Percentiles rank a stretch among this genome's conserved stretches.
These are phyloP conservation scores for Drosophila koepferae DNA, from an alignment of 2,888 invertebrate species.

Conservation along the genomic window DNA sequence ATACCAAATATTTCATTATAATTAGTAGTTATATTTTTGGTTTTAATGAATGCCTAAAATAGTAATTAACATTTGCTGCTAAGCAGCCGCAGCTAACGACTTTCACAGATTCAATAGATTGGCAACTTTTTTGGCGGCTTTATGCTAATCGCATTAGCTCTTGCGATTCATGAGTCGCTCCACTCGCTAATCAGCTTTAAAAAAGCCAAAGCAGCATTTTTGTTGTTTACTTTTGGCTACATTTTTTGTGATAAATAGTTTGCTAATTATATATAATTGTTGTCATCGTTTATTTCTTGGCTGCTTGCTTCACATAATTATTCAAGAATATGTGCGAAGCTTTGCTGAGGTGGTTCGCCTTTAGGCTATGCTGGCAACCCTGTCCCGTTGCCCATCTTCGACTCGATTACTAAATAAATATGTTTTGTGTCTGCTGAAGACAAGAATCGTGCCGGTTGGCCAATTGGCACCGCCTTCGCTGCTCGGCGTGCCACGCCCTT, in stretches of 20 bases:
- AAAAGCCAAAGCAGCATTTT: slow-evolving; percentile 27
- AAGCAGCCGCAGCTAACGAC: slow-evolving; percentile 15
- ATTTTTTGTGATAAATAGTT: slow-evolving; percentile 6
- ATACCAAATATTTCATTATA: background rate
- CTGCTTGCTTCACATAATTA: slow-evolving; percentile 50
- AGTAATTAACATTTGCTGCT: background rate
- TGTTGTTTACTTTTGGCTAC: slow-evolving; percentile 9
- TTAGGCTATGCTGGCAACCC: slow-evolving; percentile 33
- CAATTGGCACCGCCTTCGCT: slow-evolving; percentile 38
- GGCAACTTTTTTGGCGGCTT: slow-evolving; percentile 11
- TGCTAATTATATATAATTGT: slow-evolving; percentile 59
- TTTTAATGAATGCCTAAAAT: background rate
- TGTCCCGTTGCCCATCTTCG: slow-evolving; percentile 33
- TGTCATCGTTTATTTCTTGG: slow-evolving; percentile 16
- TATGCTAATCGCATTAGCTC: slow-evolving; percentile 11
- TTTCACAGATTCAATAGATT: background rate
- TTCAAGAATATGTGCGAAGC: slow-evolving; percentile 50
- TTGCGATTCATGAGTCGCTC: background rate
- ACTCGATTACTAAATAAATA: slow-evolving; percentile 36
- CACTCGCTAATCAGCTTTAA: slow-evolving; percentile 49
- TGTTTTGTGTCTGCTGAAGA: background rate
- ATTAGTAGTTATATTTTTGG: background rate
- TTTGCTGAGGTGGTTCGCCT: background rate
- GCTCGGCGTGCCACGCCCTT: slow-evolving; percentile 31
- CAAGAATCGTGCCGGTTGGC: slow-evolving; percentile 41